These are phyloP conservation scores for Poecile montanus DNA, from an alignment of 2,797 vertebrate genomes.

Conservation along the genomic window DNA sequence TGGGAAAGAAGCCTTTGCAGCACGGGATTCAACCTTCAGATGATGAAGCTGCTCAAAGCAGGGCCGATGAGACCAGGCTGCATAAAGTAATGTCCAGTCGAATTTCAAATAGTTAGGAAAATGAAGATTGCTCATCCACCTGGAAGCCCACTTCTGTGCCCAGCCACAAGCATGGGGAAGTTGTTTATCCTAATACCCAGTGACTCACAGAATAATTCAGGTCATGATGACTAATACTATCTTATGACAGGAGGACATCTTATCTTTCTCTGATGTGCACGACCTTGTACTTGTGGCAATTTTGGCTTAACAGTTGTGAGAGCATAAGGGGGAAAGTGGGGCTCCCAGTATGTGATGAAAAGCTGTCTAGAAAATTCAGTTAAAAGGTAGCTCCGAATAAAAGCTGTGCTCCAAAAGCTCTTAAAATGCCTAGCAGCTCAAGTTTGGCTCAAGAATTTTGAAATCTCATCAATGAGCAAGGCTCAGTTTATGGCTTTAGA, in stretches of 20 bases:
- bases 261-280: background rate
- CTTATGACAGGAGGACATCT: background rate
- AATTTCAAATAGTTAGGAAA: background rate
- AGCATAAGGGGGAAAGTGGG: background rate
- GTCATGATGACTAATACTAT: background rate
- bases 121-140: background rate
- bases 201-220: background rate
- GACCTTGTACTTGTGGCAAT: rapidly evolving
- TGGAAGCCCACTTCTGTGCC: background rate
- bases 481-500: background rate
- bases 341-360: background rate
- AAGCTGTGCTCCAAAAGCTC: background rate
- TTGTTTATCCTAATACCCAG: background rate
- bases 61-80: background rate
- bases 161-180: background rate
- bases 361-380: background rate
- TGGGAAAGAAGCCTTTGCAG: background rate
- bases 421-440: background rate
- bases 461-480: background rate
- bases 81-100: background rate
- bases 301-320: background rate
- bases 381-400: background rate
- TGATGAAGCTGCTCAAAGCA: background rate
- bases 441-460: background rate
- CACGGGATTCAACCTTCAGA: background rate